phyloP scores from a whole-genome alignment of 2,113 vertebrate genomes.

The Tretioscincus oriximinensis region DNA sequence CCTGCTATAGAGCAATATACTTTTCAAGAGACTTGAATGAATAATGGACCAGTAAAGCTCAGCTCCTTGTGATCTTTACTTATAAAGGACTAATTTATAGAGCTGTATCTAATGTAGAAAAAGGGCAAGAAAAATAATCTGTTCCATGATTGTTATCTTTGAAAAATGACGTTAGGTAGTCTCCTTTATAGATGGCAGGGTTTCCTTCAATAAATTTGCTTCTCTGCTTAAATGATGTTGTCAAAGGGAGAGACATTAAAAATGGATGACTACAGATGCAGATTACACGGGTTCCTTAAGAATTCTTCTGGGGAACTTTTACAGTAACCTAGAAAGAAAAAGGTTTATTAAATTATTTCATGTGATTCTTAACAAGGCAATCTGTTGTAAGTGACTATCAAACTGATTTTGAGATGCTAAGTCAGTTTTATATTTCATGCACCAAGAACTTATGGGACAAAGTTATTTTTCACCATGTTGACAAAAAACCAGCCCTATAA shows the following conservation, averaged over 20 bases:
- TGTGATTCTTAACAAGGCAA: not conserved
- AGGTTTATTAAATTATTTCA: not conserved
- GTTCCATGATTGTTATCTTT: constrained; percentile 21
- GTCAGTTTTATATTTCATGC: too few relatives aligned
- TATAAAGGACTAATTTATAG: not conserved
- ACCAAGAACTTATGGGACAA: not conserved
- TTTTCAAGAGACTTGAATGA: not conserved
- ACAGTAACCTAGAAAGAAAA: constrained; percentile 79
- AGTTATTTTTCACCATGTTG: not conserved
- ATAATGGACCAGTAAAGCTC: not conserved
- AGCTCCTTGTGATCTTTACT: not conserved
- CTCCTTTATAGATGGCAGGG: constrained; percentile 6
- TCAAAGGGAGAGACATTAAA: not conserved
- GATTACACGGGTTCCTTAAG: constrained; percentile 57
- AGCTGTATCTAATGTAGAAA: constrained; percentile 25
- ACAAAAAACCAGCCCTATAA: too few relatives aligned
- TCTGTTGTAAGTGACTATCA: not conserved
- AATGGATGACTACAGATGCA: accelerated
- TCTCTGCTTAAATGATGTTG: not conserved
- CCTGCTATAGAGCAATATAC: too few relatives aligned
- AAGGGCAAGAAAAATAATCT: not conserved
- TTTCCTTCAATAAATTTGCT: not conserved
- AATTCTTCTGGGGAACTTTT: constrained; percentile 90
- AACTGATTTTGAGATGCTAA: not conserved
- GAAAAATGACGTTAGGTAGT: not conserved